Base-by-base conservation (phyloP, 2,888 invertebrate genomes). In the Antitype chi region DNA sequence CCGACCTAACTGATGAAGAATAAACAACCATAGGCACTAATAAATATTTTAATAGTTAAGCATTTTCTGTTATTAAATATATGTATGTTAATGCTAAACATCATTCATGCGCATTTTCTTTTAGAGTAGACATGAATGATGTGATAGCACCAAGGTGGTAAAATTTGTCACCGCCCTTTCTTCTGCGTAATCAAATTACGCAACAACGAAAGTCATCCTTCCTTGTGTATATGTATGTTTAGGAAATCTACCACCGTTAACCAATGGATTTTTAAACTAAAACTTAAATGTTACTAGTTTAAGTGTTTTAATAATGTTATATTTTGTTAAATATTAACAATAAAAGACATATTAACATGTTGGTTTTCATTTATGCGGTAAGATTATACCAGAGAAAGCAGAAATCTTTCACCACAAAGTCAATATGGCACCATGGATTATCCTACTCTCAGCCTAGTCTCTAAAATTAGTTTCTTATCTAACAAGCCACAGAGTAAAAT, bases 1-100 rank as follows among this genome's bases (percentile, higher is more conserved):
- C 96, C 17, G 97, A 97, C 86, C 94, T 96, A 80, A 97, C 96
- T n/a, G 97, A 96, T 79, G 97, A 96, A 89, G 97, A 97, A 94
- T 96, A 96, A 94, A 82, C 76, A 78, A 77, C 68, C 25, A 70
- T 82, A 83, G 71, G 47, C 70, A 71, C 70, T 80, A 74, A 70
- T 79, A 23, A 71, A 86, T 85, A 89, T 87, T 89, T 86, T 88
- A 88, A 85, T 89, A 87, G 72, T 81, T 89, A 89, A 92, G 93
- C 91, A 94, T 93, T 93, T 92, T 91, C 84, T 88, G 78, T 85
- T 84, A 70, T 84, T 86, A 84, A 77, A 85, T 85, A 77, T 86
- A 81, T 80, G 76, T 83, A 73, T 80, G 49, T 71, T 38, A 74
- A 72, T 73, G 93, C 94, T 95, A 94, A 89, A 90, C 89, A 87